Percentiles rank a stretch among this genome's conserved stretches.
Evolutionary conservation across 2,888 invertebrate species (phyloP).

Genomic region (Tanaodytes sp.): DNA sequence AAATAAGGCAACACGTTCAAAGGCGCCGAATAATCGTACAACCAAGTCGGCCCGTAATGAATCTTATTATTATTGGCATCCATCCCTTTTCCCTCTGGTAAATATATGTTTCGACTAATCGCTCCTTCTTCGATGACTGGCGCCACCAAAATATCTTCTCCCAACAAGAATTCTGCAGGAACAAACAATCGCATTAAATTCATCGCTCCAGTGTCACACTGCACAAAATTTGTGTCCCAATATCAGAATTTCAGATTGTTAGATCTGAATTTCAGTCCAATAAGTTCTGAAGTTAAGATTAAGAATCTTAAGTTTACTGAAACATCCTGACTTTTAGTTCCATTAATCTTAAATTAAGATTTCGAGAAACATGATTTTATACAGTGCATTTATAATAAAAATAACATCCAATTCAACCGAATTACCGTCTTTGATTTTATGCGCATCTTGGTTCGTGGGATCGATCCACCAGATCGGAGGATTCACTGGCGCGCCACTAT

Average conservation of each 20-base stretch:
- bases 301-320: too few species aligned
- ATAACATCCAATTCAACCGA: too few species aligned
- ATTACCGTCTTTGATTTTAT: constrained; percentile 72
- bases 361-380: too few species aligned
- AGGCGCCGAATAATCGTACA: constrained; percentile 79
- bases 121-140: constrained; percentile 81
- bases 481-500: constrained; percentile 82
- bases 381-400: too few species aligned
- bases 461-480: constrained; percentile 90
- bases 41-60: constrained; percentile 77
- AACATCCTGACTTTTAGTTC: too few species aligned
- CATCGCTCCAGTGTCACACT: too few species aligned
- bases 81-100: constrained; percentile 83
- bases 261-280: too few species aligned
- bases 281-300: too few species aligned
- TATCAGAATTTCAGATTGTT: too few species aligned
- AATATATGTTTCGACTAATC: constrained; percentile 80
- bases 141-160: constrained; percentile 84
- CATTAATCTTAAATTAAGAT: too few species aligned
- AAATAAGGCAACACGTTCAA: constrained; percentile 79
- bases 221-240: too few species aligned
- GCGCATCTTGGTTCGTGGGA: constrained; percentile 78
- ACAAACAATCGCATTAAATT: background rate
- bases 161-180: constrained; percentile 83
- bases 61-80: constrained; percentile 74